A percentile compares a stretch with the other conserved stretches of the same genome.
phyloP scores from a whole-genome alignment of 2,113 vertebrate species.

The Etheostoma spectabile region DNA sequence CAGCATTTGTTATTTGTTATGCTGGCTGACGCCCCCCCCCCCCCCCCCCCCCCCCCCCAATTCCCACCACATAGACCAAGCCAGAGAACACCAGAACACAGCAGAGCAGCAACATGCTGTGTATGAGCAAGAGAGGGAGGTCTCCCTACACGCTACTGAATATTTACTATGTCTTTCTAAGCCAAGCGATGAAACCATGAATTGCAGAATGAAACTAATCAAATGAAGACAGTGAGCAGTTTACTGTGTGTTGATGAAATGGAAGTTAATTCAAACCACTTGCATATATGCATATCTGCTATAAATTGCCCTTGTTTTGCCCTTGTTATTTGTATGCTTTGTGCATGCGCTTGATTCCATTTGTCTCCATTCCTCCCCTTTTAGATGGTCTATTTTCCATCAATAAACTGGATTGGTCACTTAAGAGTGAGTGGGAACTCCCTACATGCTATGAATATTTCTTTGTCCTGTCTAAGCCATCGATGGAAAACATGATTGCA shows the following conservation, averaged over 20 bases:
- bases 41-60: slow-evolving; percentile 27
- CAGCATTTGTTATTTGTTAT: slow-evolving; percentile 73
- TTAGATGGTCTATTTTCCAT: slow-evolving; percentile 69
- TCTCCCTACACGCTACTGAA: slow-evolving; percentile 23
- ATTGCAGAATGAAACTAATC: slow-evolving; percentile 28
- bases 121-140: slow-evolving; percentile 8
- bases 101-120: slow-evolving; percentile 59
- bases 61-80: slow-evolving; percentile 49
- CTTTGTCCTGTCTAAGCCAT: too few relatives aligned
- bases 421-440: slow-evolving; percentile 66
- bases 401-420: slow-evolving; percentile 76
- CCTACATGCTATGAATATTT: too few relatives aligned
- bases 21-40: slow-evolving; percentile 63
- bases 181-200: slow-evolving; percentile 38
- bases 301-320: slow-evolving; percentile 2
- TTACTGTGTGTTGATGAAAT: not conserved
- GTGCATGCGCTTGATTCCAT: slow-evolving; percentile 56
- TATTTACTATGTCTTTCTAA: slow-evolving; percentile 57
- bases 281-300: not conserved
- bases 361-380: slow-evolving; percentile 29
- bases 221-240: not conserved
- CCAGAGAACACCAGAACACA: slow-evolving; percentile 79
- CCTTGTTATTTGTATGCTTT: slow-evolving; percentile 30
- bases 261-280: slow-evolving; percentile 1
- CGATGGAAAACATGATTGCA: too few relatives aligned